These are phyloP conservation scores for Acanthurus tractus DNA, from an alignment of 2,797 vertebrate species.

Conservation along the genomic window DNA sequence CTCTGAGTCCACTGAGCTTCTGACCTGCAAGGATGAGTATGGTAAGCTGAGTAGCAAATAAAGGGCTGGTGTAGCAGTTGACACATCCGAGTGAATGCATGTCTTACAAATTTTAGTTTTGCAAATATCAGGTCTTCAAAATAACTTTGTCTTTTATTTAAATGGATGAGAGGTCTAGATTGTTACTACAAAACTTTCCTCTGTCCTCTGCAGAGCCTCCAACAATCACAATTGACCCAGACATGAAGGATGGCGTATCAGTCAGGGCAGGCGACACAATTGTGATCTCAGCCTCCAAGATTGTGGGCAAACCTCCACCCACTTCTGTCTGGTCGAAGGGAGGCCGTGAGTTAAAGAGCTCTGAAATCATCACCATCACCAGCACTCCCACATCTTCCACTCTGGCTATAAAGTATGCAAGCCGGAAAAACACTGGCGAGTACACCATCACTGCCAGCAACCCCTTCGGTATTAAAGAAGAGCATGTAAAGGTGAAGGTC, in stretches of 20 bases:
- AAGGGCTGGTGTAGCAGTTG: background rate
- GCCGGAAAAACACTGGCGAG: conserved; percentile 96
- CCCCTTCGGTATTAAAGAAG: conserved; percentile 97
- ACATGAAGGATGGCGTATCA: conserved; percentile 94
- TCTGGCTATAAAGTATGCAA: conserved; percentile 94
- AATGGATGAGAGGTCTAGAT: background rate
- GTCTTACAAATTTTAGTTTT: background rate
- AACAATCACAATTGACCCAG: conserved; percentile 93
- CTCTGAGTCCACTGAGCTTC: conserved; percentile 92
- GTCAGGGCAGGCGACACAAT: conserved; percentile 96
- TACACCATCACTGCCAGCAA: conserved; percentile 97
- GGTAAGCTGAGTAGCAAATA: conserved; percentile 81
- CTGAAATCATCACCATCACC: conserved; percentile 91
- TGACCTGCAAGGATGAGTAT: conserved; percentile 97
- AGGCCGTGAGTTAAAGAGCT: conserved; percentile 95
- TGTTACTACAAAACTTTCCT: conserved; percentile 19
- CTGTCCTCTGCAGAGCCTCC: conserved; percentile 91
- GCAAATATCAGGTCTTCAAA: background rate
- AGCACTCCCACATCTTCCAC: conserved; percentile 93
- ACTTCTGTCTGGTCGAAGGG: conserved; percentile 95
- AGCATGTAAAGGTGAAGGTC: conserved; percentile 95
- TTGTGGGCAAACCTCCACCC: conserved; percentile 96
- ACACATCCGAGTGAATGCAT: background rate
- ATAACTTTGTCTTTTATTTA: background rate
- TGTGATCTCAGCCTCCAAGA: conserved; percentile 93